These are phyloP conservation scores for Acipenser transmontanus DNA, from an alignment of 2,797 vertebrate genomes.

Conservation along the genomic window DNA sequence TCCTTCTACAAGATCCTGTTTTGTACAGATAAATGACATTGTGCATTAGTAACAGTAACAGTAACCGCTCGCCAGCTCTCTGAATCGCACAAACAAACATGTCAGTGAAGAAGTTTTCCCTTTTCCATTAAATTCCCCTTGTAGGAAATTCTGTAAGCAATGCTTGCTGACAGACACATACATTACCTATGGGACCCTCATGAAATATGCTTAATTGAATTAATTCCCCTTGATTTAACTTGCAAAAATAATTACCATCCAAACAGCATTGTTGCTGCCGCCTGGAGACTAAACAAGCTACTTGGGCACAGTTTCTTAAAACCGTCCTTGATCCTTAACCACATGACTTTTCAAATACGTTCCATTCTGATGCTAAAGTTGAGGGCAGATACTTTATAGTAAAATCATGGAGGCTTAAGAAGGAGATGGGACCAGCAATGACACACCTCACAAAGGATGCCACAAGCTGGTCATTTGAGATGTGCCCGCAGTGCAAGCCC, in stretches of 20 bases:
- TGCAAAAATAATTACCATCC: slow-evolving; percentile 55
- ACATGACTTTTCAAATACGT: slow-evolving; percentile 10
- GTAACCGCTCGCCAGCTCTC: background rate
- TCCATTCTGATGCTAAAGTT: slow-evolving; percentile 8
- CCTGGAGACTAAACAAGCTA: slow-evolving; percentile 4
- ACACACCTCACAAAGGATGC: slow-evolving; percentile 10
- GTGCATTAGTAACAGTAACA: background rate
- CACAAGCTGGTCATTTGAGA: slow-evolving; percentile 6
- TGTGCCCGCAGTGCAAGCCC: background rate
- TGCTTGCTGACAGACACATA: slow-evolving; percentile 65
- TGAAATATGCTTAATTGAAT: slow-evolving; percentile 68
- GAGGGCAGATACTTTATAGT: slow-evolving; percentile 21
- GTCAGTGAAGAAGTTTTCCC: background rate
- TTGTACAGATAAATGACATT: background rate
- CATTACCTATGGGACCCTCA: slow-evolving; percentile 53
- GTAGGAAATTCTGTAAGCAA: slow-evolving; percentile 33
- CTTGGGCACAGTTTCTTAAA: slow-evolving; percentile 2
- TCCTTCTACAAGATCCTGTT: background rate
- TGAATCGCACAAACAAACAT: background rate
- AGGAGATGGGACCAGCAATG: slow-evolving; percentile 9
- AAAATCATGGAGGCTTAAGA: slow-evolving; percentile 21
- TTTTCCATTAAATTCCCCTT: background rate
- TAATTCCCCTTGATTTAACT: slow-evolving; percentile 66
- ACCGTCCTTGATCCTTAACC: slow-evolving; percentile 5
- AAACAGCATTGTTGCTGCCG: slow-evolving; percentile 9